A percentile compares a stretch with the other conserved stretches of the same genome.
These are phyloP conservation scores for Neolamprologus ventralis DNA, from an alignment of 2,113 vertebrate genomes.

Conservation along the genomic window DNA sequence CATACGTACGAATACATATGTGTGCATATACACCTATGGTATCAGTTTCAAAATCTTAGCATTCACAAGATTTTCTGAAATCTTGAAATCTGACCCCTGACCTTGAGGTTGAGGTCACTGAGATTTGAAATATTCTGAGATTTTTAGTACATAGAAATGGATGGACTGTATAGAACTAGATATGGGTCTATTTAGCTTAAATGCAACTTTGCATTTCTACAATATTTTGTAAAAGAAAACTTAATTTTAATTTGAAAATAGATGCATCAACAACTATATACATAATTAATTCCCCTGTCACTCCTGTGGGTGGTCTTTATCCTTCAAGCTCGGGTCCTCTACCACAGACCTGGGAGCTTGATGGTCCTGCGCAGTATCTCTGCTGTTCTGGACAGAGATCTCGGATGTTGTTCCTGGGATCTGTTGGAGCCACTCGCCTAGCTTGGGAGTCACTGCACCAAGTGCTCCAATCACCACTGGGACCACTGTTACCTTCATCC, in stretches of 20 bases:
- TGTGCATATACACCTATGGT: not conserved
- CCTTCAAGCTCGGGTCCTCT: not conserved
- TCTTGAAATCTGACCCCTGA: not conserved
- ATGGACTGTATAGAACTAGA: not conserved
- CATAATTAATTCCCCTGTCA: not conserved
- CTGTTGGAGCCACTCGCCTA: not conserved
- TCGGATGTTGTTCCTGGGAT: not conserved
- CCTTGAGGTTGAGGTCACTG: not conserved
- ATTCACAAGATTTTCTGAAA: not conserved
- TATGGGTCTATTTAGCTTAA: not conserved
- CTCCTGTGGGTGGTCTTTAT: not conserved
- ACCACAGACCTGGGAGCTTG: not conserved
- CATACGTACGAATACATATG: not conserved
- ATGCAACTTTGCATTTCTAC: not conserved
- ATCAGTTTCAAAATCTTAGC: not conserved
- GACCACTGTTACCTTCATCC: not conserved
- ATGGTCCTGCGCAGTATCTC: rapidly evolving
- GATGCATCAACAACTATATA: not conserved
- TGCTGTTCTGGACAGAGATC: not conserved
- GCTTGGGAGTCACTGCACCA: rapidly evolving
- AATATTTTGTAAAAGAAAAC: not conserved
- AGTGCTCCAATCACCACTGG: not conserved
- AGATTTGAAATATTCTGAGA: not conserved
- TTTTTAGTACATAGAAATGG: rapidly evolving
- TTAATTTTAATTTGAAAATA: not conserved